Percentiles rank a stretch among this genome's conserved stretches.
phyloP scores from a whole-genome alignment of 2,888 invertebrate species.

The Calameuta pallipes region DNA sequence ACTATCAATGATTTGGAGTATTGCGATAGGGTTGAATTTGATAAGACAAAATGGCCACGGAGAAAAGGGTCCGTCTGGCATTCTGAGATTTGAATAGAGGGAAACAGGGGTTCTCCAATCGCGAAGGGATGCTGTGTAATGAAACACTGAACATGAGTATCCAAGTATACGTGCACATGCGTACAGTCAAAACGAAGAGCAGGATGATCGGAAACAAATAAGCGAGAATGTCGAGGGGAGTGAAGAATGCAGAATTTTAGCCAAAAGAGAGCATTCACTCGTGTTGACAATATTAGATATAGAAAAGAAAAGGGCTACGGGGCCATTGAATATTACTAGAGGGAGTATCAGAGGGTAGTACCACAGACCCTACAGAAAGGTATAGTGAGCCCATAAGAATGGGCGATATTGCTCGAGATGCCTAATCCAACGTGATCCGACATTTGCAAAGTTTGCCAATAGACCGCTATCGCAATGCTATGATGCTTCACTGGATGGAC shows the following conservation, averaged over 20 bases:
- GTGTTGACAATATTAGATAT: constrained; percentile 10
- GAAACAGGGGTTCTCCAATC: neutral
- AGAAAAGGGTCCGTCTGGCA: neutral
- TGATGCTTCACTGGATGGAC: constrained; percentile 4
- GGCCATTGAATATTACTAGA: neutral
- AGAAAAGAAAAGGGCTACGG: neutral
- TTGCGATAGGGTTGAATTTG: neutral
- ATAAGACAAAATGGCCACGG: neutral
- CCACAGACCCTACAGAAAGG: neutral
- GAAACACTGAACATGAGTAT: neutral
- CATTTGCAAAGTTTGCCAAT: constrained; percentile 39
- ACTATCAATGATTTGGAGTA: neutral
- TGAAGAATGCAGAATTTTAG: neutral
- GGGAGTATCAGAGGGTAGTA: neutral
- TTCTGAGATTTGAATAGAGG: neutral
- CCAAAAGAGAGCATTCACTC: constrained; percentile 9
- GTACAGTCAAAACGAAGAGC: neutral
- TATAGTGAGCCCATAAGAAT: constrained; percentile 27
- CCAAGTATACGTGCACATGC: neutral
- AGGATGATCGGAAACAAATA: constrained; percentile 1
- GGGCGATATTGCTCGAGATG: constrained; percentile 42
- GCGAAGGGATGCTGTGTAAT: neutral
- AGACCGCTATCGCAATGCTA: constrained; percentile 21
- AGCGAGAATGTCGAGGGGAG: neutral
- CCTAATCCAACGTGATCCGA: constrained; percentile 50